Percentiles rank a stretch among this genome's conserved stretches.
These are phyloP conservation scores for Bubalus kerabau DNA, from an alignment of 2,113 vertebrate genomes.

Conservation along the genomic window DNA sequence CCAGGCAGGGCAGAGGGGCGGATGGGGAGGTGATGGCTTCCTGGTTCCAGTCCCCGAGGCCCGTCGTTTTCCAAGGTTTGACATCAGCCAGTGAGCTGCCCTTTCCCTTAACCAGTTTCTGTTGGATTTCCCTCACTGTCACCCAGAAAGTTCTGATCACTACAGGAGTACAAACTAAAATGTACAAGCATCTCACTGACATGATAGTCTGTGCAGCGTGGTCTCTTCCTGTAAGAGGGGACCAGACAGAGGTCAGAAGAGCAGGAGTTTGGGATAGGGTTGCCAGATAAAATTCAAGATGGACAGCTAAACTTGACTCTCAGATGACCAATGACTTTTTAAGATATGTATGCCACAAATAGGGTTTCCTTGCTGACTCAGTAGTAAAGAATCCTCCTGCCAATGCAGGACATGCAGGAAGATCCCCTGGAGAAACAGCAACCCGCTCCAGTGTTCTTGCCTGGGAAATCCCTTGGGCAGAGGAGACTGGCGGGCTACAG, in stretches of 20 bases:
- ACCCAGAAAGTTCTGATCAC: not conserved
- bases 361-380: not conserved
- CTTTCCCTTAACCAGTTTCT: not conserved
- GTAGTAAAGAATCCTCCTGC: not conserved
- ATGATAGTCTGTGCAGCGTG: accelerated
- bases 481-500: not conserved
- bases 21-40: not conserved
- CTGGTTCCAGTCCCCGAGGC: not conserved
- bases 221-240: not conserved
- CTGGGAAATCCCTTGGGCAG: not conserved
- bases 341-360: not conserved
- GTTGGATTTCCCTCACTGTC: not conserved
- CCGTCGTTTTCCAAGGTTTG: not conserved
- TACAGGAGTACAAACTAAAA: not conserved
- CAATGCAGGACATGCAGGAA: not conserved
- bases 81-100: not conserved
- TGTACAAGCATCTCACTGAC: accelerated
- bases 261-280: no score
- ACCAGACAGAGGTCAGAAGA: no score
- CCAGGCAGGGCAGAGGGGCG: accelerated
- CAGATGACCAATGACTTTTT: not conserved
- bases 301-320: not conserved
- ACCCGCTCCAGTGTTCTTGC: not conserved
- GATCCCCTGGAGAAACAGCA: not conserved
- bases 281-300: not conserved